Conservation (phyloP, 1,140 invertebrate genomes). For the Oppia nitens region DNA sequence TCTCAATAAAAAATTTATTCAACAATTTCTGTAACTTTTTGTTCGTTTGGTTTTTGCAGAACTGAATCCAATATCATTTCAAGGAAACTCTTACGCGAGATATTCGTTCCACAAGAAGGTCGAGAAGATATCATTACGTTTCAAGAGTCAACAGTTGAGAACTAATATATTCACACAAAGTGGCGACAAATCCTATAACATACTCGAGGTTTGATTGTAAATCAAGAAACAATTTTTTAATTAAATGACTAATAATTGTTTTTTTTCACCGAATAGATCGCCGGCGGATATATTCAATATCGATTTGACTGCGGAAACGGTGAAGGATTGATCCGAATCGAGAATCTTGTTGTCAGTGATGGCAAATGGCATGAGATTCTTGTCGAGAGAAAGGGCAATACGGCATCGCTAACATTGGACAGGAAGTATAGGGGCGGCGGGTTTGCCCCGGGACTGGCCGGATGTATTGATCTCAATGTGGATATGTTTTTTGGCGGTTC, state of each 20-base stretch:
- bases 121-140: conserved; percentile 56
- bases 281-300: conserved; percentile 65
- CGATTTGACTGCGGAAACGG: conserved; percentile 77
- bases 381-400: conserved; percentile 58
- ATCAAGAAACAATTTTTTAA: conserved; percentile 4
- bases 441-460: conserved; percentile 58
- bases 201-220: conserved; percentile 50
- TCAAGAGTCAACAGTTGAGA: conserved; percentile 62
- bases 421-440: conserved; percentile 54
- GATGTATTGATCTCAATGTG: conserved; percentile 64
- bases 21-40: conserved; percentile 2
- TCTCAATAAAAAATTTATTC: neutral
- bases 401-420: conserved; percentile 58
- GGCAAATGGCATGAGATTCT: conserved; percentile 75
- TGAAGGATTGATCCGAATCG: conserved; percentile 62
- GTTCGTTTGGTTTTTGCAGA: too few relatives aligned
- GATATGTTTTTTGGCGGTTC: conserved; percentile 70
- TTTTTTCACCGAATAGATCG: conserved; percentile 33
- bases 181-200: conserved; percentile 71
- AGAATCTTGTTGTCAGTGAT: conserved; percentile 55
- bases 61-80: conserved; percentile 54
- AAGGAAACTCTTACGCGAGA: conserved; percentile 63
- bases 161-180: conserved; percentile 73
- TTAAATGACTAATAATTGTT: conserved; percentile 10
- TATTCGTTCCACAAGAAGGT: conserved; percentile 50